Evolutionary conservation across 1,140 invertebrate genomes (phyloP).

Genomic region (Acromyrmex charruanus): DNA sequence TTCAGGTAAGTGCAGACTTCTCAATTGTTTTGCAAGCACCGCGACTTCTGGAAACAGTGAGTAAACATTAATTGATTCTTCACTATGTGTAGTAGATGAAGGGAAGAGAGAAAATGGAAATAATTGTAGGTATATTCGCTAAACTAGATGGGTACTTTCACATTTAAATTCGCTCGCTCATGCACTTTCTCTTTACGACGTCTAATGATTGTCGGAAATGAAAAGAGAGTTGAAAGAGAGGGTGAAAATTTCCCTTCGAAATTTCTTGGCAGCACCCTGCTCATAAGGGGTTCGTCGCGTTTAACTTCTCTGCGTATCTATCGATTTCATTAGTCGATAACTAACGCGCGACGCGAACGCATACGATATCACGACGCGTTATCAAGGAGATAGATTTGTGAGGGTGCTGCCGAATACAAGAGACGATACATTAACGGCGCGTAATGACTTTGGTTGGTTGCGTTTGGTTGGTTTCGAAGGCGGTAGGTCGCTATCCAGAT

Average conservation of each 20-base stretch:
- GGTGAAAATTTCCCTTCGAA: constrained; percentile 52
- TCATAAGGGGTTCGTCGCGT: constrained; percentile 70
- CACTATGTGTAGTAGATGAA: background rate
- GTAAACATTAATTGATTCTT: constrained; percentile 38
- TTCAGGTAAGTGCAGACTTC: constrained; percentile 77
- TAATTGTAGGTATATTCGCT: background rate
- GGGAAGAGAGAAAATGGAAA: background rate
- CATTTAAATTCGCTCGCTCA: constrained; percentile 9
- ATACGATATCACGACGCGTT: constrained; percentile 66
- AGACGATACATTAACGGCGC: constrained; percentile 79
- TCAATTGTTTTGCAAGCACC: constrained; percentile 36
- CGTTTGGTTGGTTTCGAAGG: constrained; percentile 24
- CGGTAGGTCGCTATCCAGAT: constrained; percentile 68
- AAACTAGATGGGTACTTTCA: background rate
- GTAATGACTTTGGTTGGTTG: constrained; percentile 75
- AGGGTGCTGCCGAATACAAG: constrained; percentile 71
- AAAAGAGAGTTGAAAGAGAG: constrained; percentile 72
- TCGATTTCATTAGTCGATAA: constrained; percentile 84
- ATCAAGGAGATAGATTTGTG: constrained; percentile 41
- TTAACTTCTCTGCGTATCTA: constrained; percentile 75
- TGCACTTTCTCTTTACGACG: constrained; percentile 52
- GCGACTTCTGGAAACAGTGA: constrained; percentile 59
- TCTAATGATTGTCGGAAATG: constrained; percentile 81
- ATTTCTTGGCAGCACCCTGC: constrained; percentile 49
- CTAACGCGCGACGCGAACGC: constrained; percentile 66